Conservation (phyloP, 1,140 invertebrate genomes). For the Zaprionus africanus region DNA sequence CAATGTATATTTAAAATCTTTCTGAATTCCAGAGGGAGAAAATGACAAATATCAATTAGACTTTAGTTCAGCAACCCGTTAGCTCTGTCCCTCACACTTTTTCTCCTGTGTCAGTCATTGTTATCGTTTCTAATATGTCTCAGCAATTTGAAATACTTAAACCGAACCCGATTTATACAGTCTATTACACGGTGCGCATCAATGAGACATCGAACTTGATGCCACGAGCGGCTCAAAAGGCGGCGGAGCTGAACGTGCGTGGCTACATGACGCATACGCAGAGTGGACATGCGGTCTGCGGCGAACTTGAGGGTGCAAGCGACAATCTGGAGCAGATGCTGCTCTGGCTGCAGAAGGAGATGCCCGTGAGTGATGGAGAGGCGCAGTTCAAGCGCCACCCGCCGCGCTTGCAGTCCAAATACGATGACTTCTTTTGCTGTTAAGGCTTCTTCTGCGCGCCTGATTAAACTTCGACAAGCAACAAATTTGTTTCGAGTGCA, state of each 20-base stretch:
- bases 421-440: constrained; percentile 62
- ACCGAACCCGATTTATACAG: constrained; percentile 21
- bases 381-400: constrained; percentile 36
- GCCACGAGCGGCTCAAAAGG: constrained; percentile 31
- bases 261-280: constrained; percentile 60
- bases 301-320: constrained; percentile 47
- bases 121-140: neutral
- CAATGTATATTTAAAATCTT: neutral
- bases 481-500: constrained; percentile 73
- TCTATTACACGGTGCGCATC: constrained; percentile 41
- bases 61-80: neutral
- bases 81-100: neutral
- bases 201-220: constrained; percentile 15
- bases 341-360: constrained; percentile 40
- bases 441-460: constrained; percentile 16
- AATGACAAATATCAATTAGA: neutral
- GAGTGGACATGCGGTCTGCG: constrained; percentile 46
- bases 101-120: neutral
- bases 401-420: constrained; percentile 44
- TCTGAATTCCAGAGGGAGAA: neutral
- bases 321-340: constrained; percentile 44
- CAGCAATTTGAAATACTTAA: constrained; percentile 8
- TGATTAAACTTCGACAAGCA: constrained; percentile 50
- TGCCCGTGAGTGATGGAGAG: constrained; percentile 6
- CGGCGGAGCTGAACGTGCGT: constrained; percentile 42